Base-by-base conservation (phyloP, 2,888 invertebrate species). In the Tricholauxania praeusta region DNA sequence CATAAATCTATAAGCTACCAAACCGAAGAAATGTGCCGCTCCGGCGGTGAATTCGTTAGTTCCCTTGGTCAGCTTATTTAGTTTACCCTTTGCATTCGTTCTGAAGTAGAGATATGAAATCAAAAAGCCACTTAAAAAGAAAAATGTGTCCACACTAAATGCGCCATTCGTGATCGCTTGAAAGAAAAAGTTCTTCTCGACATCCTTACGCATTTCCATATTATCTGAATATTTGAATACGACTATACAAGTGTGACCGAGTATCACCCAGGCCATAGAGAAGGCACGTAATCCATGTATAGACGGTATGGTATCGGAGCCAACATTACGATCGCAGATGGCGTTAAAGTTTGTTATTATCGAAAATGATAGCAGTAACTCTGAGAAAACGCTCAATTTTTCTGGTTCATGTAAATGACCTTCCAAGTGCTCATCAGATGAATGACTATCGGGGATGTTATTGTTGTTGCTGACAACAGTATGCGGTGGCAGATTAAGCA, bases 81-180 rank as follows among this genome's bases (percentile, higher is more conserved):
- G 87, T 82, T 91, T 93, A 68, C 93, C 93, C 83, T 93, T 93
- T 15, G 92, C 91, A 82, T 92, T 92, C 1, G 93, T 93, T 49
- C 95, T 91, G 88, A 95, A 95, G 87, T 94, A 96, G 65, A 96
- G 89, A 86, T 93, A 96, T n/a, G 95, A 91, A 8, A 95, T 94
- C 79, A 96, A 88, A 82, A 95, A 90, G 12, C 95, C 95, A 77
- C 95, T 95, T 84, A 93, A 90, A 84, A 94, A 94, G 89, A 94
- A 94, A 88, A 94, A 94, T 0, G 94, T 94, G 81, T 94, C 94
- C 1, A 94, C 94, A 74, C 93, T 93, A 85, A 93, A 94, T 0
- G 94, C 92, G 0, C 93, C 94, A 81, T 94, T 94, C 75, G 93
- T 90, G 77, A 94, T 91, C 0, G 94, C 92, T 88, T 94, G 94